Conservation (phyloP, 53 echinoderm and acorn worm genomes). For the Holothuria leucospilota region DNA sequence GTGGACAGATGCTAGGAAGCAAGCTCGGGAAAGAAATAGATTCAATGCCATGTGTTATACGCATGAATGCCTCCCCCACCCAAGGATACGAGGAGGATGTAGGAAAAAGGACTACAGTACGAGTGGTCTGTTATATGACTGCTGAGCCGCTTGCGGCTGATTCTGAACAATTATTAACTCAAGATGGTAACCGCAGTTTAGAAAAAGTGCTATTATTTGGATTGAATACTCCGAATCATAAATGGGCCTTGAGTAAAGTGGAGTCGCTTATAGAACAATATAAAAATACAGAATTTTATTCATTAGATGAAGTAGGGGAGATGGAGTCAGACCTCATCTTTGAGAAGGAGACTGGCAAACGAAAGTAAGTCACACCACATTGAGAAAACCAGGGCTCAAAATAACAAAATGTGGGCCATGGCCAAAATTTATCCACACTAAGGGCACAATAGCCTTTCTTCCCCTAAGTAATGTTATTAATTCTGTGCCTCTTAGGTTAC, state of each 20-base stretch:
- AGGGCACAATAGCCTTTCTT: no score
- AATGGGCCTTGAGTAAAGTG: conserved; percentile 72
- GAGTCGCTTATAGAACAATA: conserved; percentile 64
- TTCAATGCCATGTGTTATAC: conserved; percentile 79
- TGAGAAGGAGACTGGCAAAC: conserved; percentile 93
- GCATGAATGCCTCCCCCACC: conserved; percentile 88
- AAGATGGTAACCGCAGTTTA: conserved; percentile 40
- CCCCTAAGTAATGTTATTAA: no score
- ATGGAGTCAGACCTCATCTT: conserved; percentile 81
- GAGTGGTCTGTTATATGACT: conserved; percentile 86
- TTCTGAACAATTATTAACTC: conserved; percentile 60
- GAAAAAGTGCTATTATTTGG: conserved; percentile 83
- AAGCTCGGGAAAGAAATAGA: conserved; percentile 79
- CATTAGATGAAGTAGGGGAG: conserved; percentile 80
- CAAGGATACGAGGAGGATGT: conserved; percentile 82
- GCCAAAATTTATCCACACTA: no score
- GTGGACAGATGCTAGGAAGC: conserved; percentile 77
- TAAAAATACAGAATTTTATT: conserved; percentile 77
- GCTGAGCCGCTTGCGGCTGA: conserved; percentile 67
- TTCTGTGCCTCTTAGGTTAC: no score
- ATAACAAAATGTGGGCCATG: no score
- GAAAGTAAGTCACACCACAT: conserved; percentile 66
- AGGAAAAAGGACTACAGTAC: conserved; percentile 82
- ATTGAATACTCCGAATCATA: conserved; percentile 74
- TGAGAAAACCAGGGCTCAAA: no score